Base-by-base conservation (phyloP, 2,888 invertebrate genomes). In the Asteroscopus sphinx region DNA sequence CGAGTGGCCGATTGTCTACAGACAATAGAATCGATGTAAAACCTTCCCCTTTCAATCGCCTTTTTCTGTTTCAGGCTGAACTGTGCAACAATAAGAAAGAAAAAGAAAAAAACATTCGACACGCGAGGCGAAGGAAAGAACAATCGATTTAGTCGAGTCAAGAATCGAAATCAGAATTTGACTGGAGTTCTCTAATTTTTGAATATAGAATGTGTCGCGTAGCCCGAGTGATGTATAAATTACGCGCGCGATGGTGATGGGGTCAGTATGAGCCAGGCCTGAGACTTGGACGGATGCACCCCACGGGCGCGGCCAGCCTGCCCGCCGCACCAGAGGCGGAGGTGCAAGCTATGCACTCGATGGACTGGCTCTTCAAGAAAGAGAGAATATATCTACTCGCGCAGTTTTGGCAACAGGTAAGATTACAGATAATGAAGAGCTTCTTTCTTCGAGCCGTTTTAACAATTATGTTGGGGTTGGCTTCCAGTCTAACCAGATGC, bases 291-390 rank as follows among this genome's bases (percentile, higher is more conserved):
- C 96, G 96, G 95, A 96, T 96, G 96, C 96, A 96, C 96, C 96
- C 96, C 89, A 96, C 96, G 94, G 95, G 94, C 90, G 95, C 96
- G 88, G 95, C 96, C 92, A 95, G 94, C 91, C 96, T 96, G 95
- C 96, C 97, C 95, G 96, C 96, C 96, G 96, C 96, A 95, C 96
- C 95, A 87, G 97, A 97, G 95, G 97, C 97, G 96, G 98, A 98
- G 96, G 96, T 97, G 95, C 97, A 97, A 96, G 96, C 97, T 95
- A 97, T 98, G 96, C 98, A 98, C 96, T 97, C 98, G 91, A 98
- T 98, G 98, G 98, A 98, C 96, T 98, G 98, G 98, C 96, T 98
- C 93, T 98, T 98, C 96, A 98, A 98, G 96, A 98, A 98, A 95
- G 98, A 98, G 95, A 96, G 97, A 95, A 98, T 98, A 95, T 98